Evolutionary conservation across 2,888 invertebrate genomes (phyloP).

Genomic region (Ophion ventricosus): DNA sequence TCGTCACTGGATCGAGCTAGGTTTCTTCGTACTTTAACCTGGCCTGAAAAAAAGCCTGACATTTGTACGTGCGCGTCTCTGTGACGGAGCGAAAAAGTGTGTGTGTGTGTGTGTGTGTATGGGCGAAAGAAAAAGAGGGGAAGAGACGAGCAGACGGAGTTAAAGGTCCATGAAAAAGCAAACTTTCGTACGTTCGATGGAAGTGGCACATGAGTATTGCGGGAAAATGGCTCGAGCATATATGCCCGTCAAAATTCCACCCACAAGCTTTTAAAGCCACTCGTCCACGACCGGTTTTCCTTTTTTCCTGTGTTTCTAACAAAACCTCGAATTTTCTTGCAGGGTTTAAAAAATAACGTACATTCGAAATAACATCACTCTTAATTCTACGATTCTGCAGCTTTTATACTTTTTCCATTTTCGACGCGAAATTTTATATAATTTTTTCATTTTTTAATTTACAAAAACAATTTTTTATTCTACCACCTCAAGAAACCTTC

Average conservation of each 20-base stretch:
- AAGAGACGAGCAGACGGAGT: conserved; percentile 38
- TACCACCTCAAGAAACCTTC: no score
- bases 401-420: no score
- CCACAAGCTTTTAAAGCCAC: not conserved
- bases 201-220: conserved; percentile 9
- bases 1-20: conserved; percentile 29
- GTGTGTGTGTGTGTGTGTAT: conserved; percentile 8
- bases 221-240: not conserved
- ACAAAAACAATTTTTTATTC: no score
- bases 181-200: conserved; percentile 49
- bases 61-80: conserved; percentile 55
- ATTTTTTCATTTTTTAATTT: no score
- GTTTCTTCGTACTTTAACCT: conserved; percentile 50
- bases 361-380: not conserved
- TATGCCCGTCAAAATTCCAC: conserved; percentile 20
- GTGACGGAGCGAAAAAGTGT: conserved; percentile 19
- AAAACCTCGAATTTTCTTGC: not conserved
- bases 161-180: conserved; percentile 64
- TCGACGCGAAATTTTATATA: no score
- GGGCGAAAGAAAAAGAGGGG: conserved; percentile 13
- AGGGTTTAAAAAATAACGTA: not conserved
- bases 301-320: not conserved
- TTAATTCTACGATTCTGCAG: no score
- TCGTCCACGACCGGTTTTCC: not conserved
- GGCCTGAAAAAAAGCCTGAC: conserved; percentile 43